Evolutionary conservation across 2,888 invertebrate species (phyloP).

Genomic region (Ectemnius lituratus): DNA sequence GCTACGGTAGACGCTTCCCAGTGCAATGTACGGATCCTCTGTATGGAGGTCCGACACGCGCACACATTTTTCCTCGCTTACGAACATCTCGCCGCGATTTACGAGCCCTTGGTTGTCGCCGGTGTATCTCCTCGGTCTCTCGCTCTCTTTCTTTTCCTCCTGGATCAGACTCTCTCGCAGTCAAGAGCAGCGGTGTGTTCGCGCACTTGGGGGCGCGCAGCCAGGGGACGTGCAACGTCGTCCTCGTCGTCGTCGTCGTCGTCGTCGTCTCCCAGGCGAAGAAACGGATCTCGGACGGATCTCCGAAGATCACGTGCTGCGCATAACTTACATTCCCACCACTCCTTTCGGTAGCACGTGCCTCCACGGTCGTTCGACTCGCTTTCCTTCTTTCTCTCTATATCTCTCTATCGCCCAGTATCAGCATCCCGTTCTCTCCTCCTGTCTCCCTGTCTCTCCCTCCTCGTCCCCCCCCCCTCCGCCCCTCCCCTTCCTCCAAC

Average conservation of each 20-base stretch:
- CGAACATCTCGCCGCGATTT: slow-evolving; percentile 28
- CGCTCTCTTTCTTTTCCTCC: slow-evolving; percentile 40
- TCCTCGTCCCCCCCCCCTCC: slow-evolving; percentile 15
- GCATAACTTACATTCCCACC: slow-evolving; percentile 75
- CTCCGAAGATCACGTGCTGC: slow-evolving; percentile 73
- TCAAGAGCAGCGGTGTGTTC: not conserved
- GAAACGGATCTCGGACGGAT: slow-evolving; percentile 65
- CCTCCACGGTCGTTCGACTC: slow-evolving; percentile 50
- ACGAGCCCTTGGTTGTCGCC: slow-evolving; percentile 34
- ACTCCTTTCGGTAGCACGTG: slow-evolving; percentile 66
- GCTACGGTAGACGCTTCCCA: not conserved
- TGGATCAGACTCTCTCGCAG: too few species aligned
- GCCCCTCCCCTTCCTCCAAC: slow-evolving; percentile 14
- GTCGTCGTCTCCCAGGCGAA: slow-evolving; percentile 50
- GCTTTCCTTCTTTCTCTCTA: slow-evolving; percentile 34
- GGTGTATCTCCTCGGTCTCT: slow-evolving; percentile 17
- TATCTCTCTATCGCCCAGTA: slow-evolving; percentile 46
- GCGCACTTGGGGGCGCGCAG: not conserved
- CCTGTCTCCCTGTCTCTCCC: slow-evolving; percentile 23
- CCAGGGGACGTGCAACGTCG: slow-evolving; percentile 42
- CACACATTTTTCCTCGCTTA: slow-evolving; percentile 21
- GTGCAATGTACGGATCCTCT: slow-evolving; percentile 14
- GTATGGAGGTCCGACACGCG: not conserved
- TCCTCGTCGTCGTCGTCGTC: slow-evolving; percentile 25
- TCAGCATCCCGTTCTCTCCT: slow-evolving; percentile 39